Evolutionary conservation across 2,888 invertebrate species (phyloP), one percentile per base, ranked within the genome.

Genomic region (Cerastis rubricosa): DNA sequence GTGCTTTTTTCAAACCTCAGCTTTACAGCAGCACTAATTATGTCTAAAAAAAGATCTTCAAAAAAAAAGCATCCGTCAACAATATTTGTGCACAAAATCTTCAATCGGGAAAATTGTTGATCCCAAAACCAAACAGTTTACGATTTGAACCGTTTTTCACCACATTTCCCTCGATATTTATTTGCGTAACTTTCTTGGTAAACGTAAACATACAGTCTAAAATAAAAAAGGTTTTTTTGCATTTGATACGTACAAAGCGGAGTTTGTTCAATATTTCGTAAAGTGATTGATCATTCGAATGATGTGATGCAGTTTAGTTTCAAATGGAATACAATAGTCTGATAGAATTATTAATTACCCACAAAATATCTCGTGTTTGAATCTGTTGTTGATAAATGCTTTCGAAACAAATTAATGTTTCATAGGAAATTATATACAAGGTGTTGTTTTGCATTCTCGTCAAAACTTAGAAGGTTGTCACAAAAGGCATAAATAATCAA

Each of bases 111-210:
- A 79, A 67, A 74, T 17, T 19, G 45, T 74, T 59, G 35, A 65
- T 65, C 68, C 25, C 43, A 43, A 73, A 59, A 57, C n/a, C 54
- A 79, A 74, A 78, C 66, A 73, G 35, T 74, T 74, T 35, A 57
- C 54, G 4, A 43, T 59, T 59, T 22, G 12, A 64, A 78, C 12
- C 29, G 47, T 67, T 63, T 66, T 78, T n/a, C 29, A 63, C 61
- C 47, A 67, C 40, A 49, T 74, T 74, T 35, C 25, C n/a, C 74
- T 79, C 11, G 22, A 43, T 57, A 35, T 57, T 63, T 74, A 74
- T 74, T 79, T 57, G 47, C 9, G 29, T 64, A 64, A 73, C 54
- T 67, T 66, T 40, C 5, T 9, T n/a, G 7, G 47, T 49, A 64
- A 74, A 79, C 12, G 78, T 74, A 66, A 61, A 22, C 40, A 78